A percentile compares a stretch with the other conserved stretches of the same genome.
phyloP scores from a whole-genome alignment of 2,797 vertebrate species.

The Typhlichthys eigenmanni region DNA sequence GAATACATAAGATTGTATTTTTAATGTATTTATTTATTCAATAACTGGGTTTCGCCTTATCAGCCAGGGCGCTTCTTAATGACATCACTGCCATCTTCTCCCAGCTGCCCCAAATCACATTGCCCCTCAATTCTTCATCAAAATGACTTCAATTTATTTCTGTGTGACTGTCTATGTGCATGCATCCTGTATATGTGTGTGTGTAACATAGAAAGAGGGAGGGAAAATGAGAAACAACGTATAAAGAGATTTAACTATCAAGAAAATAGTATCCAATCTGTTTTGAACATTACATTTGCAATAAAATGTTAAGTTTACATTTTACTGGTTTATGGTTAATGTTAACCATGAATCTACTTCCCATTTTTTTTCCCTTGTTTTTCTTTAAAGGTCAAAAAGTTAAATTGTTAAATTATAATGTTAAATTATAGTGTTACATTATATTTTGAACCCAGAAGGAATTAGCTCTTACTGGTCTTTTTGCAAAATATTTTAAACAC shows the following conservation, averaged over 20 bases:
- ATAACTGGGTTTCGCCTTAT: constrained; percentile 67
- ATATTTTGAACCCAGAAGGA: background rate
- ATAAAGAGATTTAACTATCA: constrained; percentile 6
- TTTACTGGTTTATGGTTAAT: no score
- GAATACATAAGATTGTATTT: constrained; percentile 78
- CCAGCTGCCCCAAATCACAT: constrained; percentile 74
- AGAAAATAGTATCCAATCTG: constrained; percentile 4
- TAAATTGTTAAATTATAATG: no score
- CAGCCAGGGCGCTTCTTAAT: constrained; percentile 73
- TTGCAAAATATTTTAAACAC: no score
- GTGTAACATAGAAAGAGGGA: constrained; percentile 23
- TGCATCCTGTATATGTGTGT: constrained; percentile 13
- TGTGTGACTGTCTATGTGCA: constrained; percentile 29
- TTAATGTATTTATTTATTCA: constrained; percentile 84
- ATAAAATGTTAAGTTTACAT: background rate
- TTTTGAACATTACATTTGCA: background rate
- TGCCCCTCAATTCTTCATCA: constrained; percentile 67
- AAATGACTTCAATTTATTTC: constrained; percentile 69
- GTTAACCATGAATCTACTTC: background rate
- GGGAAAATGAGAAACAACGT: constrained; percentile 12
- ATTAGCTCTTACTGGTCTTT: background rate
- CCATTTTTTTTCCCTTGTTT: background rate
- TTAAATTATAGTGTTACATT: background rate
- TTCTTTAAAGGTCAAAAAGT: no score
- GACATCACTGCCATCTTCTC: constrained; percentile 74